phyloP scores from a whole-genome alignment of 2,888 invertebrate genomes.

The Sipunculus nudus region DNA sequence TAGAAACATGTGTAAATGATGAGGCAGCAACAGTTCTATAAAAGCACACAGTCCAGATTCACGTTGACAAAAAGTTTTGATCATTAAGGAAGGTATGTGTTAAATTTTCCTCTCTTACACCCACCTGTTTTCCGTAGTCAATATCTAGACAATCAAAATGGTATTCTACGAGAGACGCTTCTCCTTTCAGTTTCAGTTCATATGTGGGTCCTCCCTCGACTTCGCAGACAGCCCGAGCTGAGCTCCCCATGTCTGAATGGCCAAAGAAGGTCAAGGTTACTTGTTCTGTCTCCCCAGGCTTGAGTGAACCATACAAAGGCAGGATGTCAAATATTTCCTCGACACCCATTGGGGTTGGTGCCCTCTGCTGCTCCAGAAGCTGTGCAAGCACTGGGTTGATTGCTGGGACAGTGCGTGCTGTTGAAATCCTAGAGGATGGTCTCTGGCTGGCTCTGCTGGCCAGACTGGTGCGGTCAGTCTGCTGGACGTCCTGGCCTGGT shows the following conservation, averaged over 20 bases:
- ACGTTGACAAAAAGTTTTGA: not conserved
- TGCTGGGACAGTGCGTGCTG: constrained; percentile 8
- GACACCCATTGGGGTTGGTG: constrained; percentile 49
- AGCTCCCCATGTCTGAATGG: constrained; percentile 63
- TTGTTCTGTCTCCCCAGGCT: constrained; percentile 65
- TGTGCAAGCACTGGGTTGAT: constrained; percentile 47
- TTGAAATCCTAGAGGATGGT: constrained; percentile 1
- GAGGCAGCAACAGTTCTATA: too few relatives aligned
- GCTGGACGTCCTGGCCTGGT: too few relatives aligned
- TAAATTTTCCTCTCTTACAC: too few relatives aligned
- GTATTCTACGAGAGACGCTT: constrained; percentile 64
- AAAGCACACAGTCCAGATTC: too few relatives aligned
- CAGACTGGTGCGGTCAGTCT: too few relatives aligned
- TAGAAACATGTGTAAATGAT: too few relatives aligned
- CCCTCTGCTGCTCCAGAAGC: constrained; percentile 36
- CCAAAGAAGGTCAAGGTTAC: constrained; percentile 67
- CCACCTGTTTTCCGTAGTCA: constrained; percentile 64
- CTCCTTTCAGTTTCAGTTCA: constrained; percentile 61
- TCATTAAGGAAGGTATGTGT: too few relatives aligned
- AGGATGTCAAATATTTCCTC: constrained; percentile 67
- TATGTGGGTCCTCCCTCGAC: constrained; percentile 66
- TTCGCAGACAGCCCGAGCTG: constrained; percentile 64
- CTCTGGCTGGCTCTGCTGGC: too few relatives aligned
- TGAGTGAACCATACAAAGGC: constrained; percentile 64
- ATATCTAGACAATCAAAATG: constrained; percentile 60